A percentile compares a stretch with the other conserved stretches of the same genome.
These are phyloP conservation scores for Agelas oroides DNA, from an alignment of 37 sponge, comb jelly and placozoan genomes.

Conservation along the genomic window DNA sequence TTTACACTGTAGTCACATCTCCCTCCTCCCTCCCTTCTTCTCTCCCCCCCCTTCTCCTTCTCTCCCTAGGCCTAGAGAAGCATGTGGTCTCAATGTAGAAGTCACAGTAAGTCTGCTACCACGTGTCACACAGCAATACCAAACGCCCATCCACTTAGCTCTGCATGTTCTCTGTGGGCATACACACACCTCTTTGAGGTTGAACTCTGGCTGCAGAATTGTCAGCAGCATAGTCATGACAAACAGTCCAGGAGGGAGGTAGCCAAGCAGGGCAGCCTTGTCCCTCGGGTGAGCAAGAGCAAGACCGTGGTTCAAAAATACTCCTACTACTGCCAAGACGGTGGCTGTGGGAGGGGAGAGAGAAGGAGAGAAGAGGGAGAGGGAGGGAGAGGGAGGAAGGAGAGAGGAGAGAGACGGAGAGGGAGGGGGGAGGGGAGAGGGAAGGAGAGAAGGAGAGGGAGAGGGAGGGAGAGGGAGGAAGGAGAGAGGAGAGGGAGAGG, in stretches of 20 bases:
- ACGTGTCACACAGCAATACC: too few relatives aligned
- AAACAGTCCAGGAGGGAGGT: conserved; percentile 46
- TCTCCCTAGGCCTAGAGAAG: too few relatives aligned
- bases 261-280: background rate
- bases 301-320: conserved; percentile 35
- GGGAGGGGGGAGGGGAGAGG: background rate
- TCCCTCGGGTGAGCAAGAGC: background rate
- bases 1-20: too few relatives aligned
- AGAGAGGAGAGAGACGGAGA: background rate
- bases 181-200: conserved; percentile 32
- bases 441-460: background rate
- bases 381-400: background rate
- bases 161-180: too few relatives aligned
- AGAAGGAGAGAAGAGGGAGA: background rate
- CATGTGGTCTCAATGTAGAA: too few relatives aligned
- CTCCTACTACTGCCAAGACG: background rate
- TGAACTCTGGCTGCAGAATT: conserved; percentile 72
- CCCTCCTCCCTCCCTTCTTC: too few relatives aligned
- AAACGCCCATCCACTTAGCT: too few relatives aligned
- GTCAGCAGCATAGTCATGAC: conserved; percentile 52
- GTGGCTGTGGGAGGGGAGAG: conserved; percentile 39
- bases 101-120: too few relatives aligned
- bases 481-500: conserved; percentile 13
- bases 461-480: background rate
- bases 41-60: too few relatives aligned